phyloP scores from a whole-genome alignment of 2,888 invertebrate species.

The Anorthoa munda region DNA sequence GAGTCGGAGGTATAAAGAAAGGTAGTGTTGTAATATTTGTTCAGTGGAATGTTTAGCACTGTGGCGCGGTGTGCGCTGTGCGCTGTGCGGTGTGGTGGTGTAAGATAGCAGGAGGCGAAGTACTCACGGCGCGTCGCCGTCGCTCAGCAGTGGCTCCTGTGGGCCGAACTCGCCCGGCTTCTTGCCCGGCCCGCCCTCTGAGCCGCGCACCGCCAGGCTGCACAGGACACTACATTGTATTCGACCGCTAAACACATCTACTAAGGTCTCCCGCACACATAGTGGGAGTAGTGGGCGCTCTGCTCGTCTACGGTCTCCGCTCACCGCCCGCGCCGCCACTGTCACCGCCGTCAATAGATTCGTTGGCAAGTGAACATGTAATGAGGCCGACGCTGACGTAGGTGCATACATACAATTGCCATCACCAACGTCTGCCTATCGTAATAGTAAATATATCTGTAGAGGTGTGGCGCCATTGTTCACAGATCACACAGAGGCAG shows the following conservation, averaged over 20 bases:
- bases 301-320: not conserved
- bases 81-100: not conserved
- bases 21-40: not conserved
- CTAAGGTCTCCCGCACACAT: not conserved
- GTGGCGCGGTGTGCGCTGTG: not conserved
- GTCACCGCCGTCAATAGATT: too few relatives aligned
- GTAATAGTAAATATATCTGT: not conserved
- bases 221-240: conserved; percentile 64
- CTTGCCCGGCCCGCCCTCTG: conserved; percentile 93
- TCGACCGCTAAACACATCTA: conserved; percentile 1
- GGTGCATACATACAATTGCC: too few relatives aligned
- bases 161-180: conserved; percentile 92
- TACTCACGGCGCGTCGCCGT: conserved; percentile 94
- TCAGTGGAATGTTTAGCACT: not conserved
- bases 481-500: not conserved
- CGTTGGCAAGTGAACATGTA: not conserved
- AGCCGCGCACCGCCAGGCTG: conserved; percentile 94
- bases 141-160: conserved; percentile 92
- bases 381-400: not conserved
- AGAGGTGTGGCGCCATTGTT: not conserved
- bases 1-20: not conserved
- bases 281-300: not conserved
- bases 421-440: not conserved
- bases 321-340: not conserved
- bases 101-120: not conserved